These are phyloP conservation scores for Pundamilia nyererei DNA, from an alignment of 2,113 vertebrate species.

Conservation along the genomic window DNA sequence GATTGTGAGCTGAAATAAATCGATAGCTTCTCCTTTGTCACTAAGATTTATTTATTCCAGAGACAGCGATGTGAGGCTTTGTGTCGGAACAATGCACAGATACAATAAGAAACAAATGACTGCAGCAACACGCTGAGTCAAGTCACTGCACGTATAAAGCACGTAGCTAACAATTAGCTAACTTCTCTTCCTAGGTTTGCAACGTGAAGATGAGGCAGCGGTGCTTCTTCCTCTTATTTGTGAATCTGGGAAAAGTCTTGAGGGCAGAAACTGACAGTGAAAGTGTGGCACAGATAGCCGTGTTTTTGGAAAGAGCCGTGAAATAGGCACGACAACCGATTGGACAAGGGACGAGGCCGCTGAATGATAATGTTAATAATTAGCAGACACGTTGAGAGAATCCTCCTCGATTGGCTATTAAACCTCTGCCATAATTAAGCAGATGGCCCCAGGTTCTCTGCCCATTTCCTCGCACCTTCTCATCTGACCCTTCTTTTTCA, in stretches of 20 bases:
- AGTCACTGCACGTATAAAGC: constrained; percentile 1
- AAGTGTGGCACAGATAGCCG: background rate
- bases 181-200: background rate
- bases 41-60: constrained; percentile 17
- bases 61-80: background rate
- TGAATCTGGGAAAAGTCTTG: background rate
- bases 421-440: constrained; percentile 36
- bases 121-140: background rate
- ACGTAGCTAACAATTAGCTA: constrained; percentile 2
- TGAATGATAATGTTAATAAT: constrained; percentile 67
- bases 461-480: background rate
- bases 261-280: background rate
- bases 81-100: constrained; percentile 9
- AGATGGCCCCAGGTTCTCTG: background rate
- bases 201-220: background rate
- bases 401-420: constrained; percentile 50
- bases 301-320: constrained; percentile 38
- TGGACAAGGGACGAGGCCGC: constrained; percentile 50
- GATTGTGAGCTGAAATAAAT: constrained; percentile 26
- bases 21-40: constrained; percentile 14
- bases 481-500: constrained; percentile 33
- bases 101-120: constrained; percentile 2
- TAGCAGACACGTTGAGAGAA: constrained; percentile 46
- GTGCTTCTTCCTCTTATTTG: background rate
- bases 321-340: constrained; percentile 64